Evolutionary conservation across 64 coral and sea anemone genomes (phyloP), one percentile per base, ranked within the genome.

Genomic region (Actinia equina): DNA sequence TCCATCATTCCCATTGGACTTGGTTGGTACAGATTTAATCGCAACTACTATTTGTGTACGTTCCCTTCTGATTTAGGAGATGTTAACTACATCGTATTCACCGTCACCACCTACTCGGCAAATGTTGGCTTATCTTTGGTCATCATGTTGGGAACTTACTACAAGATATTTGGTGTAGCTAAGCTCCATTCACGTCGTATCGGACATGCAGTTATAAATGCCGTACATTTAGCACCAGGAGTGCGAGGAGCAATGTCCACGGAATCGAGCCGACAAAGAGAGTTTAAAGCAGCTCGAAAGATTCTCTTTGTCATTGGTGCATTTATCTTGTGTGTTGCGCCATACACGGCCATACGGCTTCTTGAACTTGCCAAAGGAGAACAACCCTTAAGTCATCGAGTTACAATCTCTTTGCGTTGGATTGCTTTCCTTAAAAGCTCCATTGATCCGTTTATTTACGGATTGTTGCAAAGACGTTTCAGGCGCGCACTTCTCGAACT

Each of bases 361-460:
- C 22, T 95, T 43, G 97, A 99, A 70, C 84, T 99, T 22, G 49
- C 53, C 2, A 74, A 77, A 0, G 59, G 57, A n/a, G 85, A 89
- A 18, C 57, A 89, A 23, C 60, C 79, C 5, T 74, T 84, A 3
- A 87, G 84, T 3, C 80, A 86, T 51, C 80, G 87, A 58, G 45
- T 93, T 51, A 99, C 97, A 58, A 92, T 95, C 17, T 59, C 91
- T 11, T 55, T 95, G 44, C 94, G 89, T 57, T 99, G 93, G 93
- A 83, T 99, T 79, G 93, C 93, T 11, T 99, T 95, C 77, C 82
- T 99, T 23, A 99, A 99, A 65, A 95, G 93, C 44, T 77, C 97
- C 12, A 91, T 99, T 58, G 91, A 99, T 91, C 97, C 97, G 23
- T 95, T 99, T 51, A 95, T 99, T 57, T 99, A 99, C n/a, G 97